Evolutionary conservation across 1,140 invertebrate species (phyloP), one percentile per base, ranked within the genome.

Genomic region (Plutomurus gul): DNA sequence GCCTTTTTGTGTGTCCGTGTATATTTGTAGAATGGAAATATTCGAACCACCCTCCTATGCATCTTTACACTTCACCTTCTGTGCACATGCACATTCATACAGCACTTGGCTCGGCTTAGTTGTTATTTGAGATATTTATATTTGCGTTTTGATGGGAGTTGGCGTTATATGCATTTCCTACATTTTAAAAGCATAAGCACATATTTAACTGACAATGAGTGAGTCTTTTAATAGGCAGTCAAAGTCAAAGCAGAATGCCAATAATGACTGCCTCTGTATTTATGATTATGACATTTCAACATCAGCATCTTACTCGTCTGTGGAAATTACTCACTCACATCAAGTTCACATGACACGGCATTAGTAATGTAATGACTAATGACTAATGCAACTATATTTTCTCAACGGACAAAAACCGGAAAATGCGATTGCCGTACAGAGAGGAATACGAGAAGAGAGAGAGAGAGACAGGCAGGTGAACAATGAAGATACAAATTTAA

Each of bases 371-470:
- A 2, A n/a, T 10, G n/a, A 43, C n/a, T 25, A 65, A 65, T 65
- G 56, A 65, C 40, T 72, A 72, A 72, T 72, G 70, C 36, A 40
- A 72, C 70, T 40, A 40, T 72, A 72, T 40, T 39, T 72, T 72
- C 36, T 40, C 70, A 40, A 72, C 36, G 39, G 70, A 40, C 36
- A 40, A 40, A 72, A 72, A 39, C 40, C 36, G 39, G 36, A 72
- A 46, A 72, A 72, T 72, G 70, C 7, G 40, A 25, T 72, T 40
- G 30, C 22, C 10, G 47, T n/a, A n/a, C n/a, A n/a, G 39, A 56
- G 49, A 39, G 70, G 25, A 8, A 43, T 43, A 10, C 8, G n/a
- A 43, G 40, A 20, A 70, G 70, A 40, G 37, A 39, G 36, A 39
- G 70, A 72, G 70, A 72, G 25, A 40, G 18, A 11, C 36, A 40